Base-by-base conservation (phyloP, 2,888 invertebrate species). In the Ophraella communa region DNA sequence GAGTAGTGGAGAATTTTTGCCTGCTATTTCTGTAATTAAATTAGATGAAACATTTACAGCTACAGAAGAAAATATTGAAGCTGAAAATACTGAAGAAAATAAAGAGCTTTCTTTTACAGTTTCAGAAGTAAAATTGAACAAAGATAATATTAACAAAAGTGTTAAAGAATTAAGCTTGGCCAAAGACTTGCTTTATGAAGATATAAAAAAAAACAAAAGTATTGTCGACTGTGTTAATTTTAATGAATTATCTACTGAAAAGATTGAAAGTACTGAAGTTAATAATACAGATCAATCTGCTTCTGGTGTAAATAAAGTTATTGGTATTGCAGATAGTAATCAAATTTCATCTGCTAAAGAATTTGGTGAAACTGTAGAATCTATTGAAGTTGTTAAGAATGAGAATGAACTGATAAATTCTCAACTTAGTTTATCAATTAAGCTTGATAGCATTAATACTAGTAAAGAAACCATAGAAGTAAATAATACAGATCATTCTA, bases 1-100 rank as follows among this genome's bases (percentile, higher is more conserved):
- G 2, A 52, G 11, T 20, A 33, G 33, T 30, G 52, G n/a, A n/a
- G 52, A 52, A 24, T 52, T 52, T 52, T 20, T 33, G 33, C 30
- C 52, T 20, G 30, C 33, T 0, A 5, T 20, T 7, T 23, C 30
- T 18, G 18, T 18, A 17, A 14, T 45, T 45, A 21, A 45, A 20
- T 11, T 23, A 21, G 45, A 21, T n/a, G 21, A 20, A 21, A 2
- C 11, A 14, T 17, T 42, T 42, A 11, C n/a, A 1, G 10, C 21
- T 4, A 10, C 30, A 3, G 30, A 30, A 30, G 30, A 30, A 30
- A 30, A 7, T 30, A 30, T 7, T 30, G 7, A 2, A 30, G 17
- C 14, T 14, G 14, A 17, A 39, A 5, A 17, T 39, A 27, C 27
- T 2, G 14, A 39, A 14, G 39, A 39, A 0, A 4, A 7, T 39